Base-by-base conservation (phyloP, 92 coral and sea anemone species). In the Micromussa lordhowensis region DNA sequence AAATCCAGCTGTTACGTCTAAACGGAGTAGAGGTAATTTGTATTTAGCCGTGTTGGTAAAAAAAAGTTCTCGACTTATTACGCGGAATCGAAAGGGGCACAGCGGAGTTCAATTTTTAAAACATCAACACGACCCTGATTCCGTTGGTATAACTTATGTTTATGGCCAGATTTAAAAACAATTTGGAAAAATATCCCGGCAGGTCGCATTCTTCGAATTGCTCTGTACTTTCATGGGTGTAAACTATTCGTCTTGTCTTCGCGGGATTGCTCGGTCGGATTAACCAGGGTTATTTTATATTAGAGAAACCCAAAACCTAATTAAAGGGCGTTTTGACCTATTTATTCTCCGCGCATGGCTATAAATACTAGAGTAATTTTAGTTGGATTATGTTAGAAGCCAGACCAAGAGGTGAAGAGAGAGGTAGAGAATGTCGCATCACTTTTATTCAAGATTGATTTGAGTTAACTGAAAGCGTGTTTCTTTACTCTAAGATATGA, bases 1-100 rank as follows among this genome's bases (percentile, higher is more conserved):
- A 89, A 58, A 55, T 90, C 13, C 54, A 82, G 40, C 88, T 93
- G 3, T 28, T 76, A 57, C 87, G 87, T 64, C 66, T 93, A 24
- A 94, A 91, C 22, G 94, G 96, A 5, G 90, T 93, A 2, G 88
- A 88, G 96, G 96, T 93, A 76, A 9, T 74, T 77, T 53, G 17
- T 9, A 24, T 12, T 18, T 8, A 75, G 7, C 7, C 7, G 48
- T 36, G 44, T 64, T 7, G 7, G 70, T 64, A 6, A 75, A 40
- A 75, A n/a, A 40, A 75, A 7, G 68, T 26, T 2, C 68, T 61
- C 32, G 0, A 64, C 70, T 64, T 32, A 3, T 71, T 19, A 31
- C 17, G 11, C 16, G 73, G 32, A 9, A n/a, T n/a, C n/a, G n/a
- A n/a, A 35, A 71, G 30, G 19, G 17, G 34, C 15, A 15, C 24